Base-by-base conservation (phyloP, 2,797 vertebrate species). In the Trachurus trachurus region DNA sequence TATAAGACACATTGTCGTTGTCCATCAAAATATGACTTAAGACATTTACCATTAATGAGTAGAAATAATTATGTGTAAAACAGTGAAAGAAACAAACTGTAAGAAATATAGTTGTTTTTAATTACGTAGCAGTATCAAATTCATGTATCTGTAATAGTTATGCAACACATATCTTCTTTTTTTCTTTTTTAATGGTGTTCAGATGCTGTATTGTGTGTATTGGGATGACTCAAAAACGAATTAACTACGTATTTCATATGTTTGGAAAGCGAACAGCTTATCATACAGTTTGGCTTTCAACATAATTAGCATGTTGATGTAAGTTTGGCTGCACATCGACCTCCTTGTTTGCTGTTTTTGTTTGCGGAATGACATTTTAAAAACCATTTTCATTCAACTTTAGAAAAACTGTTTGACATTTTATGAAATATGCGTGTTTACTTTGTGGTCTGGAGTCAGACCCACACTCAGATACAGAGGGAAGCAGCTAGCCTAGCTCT, bases 81-180 rank as follows among this genome's bases (percentile, higher is more conserved):
- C 56, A 61, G 68, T 64, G 70, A 76, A 56, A 88, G 52, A 83
- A 84, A 82, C 76, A 78, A 79, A 71, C 61, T 61, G 69, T 88
- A 87, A 69, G 88, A 90, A 89, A 89, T 81, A 85, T 47, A 83
- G 73, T 67, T 76, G 71, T 79, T 86, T 87, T 87, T 65, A 76
- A 77, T 87, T 82, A 90, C 61, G 83, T 68, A 66, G 63, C 66
- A 66, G 68, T 82, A 87, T 89, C 78, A 86, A 87, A 90, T 78
- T 59, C 26, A 61, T 79, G 72, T 84, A 11, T 80, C 56, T 79
- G 72, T 84, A 9, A 78, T 76, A 71, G 61, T 83, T 75, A 81
- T 40, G 53, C 57, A 70, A 82, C 74, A 84, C 63, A 74, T 65
- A 73, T 47, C 59, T 80, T 80, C 15, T 81, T 74, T 60, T 50